These are phyloP conservation scores for Hypsopygia costalis DNA, from an alignment of 2,888 invertebrate species.

Conservation along the genomic window DNA sequence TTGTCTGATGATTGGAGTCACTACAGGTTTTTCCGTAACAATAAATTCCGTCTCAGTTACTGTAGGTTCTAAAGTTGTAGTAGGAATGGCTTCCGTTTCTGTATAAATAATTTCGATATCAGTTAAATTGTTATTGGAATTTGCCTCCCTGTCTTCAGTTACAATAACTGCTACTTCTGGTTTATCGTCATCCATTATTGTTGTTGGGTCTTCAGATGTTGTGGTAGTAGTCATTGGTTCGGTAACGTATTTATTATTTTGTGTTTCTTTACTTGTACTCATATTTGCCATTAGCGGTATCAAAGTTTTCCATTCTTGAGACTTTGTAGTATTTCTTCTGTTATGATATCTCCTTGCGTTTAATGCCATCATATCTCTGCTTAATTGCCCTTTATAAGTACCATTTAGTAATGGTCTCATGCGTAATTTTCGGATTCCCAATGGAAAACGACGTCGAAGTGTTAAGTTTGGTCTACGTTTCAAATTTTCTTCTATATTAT, in stretches of 20 bases:
- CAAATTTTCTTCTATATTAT: slow-evolving; percentile 8
- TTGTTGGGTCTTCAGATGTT: slow-evolving; percentile 27
- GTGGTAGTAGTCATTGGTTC: slow-evolving; percentile 10
- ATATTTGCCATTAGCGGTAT: slow-evolving; percentile 39
- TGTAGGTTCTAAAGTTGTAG: slow-evolving; percentile 25
- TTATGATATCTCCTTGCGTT: slow-evolving; percentile 48
- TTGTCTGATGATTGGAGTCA: slow-evolving; percentile 31
- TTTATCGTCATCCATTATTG: slow-evolving; percentile 18
- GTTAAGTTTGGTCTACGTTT: neutral
- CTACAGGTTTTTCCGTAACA: slow-evolving; percentile 32
- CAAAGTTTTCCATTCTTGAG: slow-evolving; percentile 51
- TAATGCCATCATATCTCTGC: slow-evolving; percentile 54
- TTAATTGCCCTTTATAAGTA: slow-evolving; percentile 52
- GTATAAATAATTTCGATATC: slow-evolving; percentile 10
- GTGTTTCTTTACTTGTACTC: slow-evolving; percentile 20
- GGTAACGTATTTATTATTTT: slow-evolving; percentile 25
- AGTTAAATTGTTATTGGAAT: slow-evolving; percentile 10
- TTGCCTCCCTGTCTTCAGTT: slow-evolving; percentile 19
- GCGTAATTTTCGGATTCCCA: slow-evolving; percentile 45
- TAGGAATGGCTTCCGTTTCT: slow-evolving; percentile 25
- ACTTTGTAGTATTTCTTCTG: slow-evolving; percentile 49
- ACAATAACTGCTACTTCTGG: slow-evolving; percentile 16
- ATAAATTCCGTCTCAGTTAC: slow-evolving; percentile 27
- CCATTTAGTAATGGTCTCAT: slow-evolving; percentile 51
- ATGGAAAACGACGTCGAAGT: slow-evolving; percentile 40